Conservation (phyloP, 1,140 invertebrate genomes). For the Steinernema khuongi region DNA sequence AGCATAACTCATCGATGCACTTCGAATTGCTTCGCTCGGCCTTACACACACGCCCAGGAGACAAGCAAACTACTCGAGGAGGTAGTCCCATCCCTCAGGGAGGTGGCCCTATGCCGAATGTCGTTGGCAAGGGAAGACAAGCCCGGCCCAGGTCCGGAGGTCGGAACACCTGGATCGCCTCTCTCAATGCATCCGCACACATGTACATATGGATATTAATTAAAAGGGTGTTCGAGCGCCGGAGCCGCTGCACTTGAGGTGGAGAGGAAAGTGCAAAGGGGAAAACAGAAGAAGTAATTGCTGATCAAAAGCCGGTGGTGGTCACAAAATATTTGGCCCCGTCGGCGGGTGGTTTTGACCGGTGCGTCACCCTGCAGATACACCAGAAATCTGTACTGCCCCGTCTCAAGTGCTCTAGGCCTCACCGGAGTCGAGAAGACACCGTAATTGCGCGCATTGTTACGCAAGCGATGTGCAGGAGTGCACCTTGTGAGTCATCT, state of each 20-base stretch:
- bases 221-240: background rate
- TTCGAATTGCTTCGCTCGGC: too few species aligned
- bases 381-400: too few species aligned
- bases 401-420: too few species aligned
- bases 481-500: background rate
- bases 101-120: too few species aligned
- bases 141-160: background rate
- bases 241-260: background rate
- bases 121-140: too few species aligned
- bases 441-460: conserved; percentile 15
- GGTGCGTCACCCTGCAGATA: too few species aligned
- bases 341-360: background rate
- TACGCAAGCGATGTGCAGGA: background rate
- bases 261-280: background rate
- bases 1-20: too few species aligned
- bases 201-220: background rate
- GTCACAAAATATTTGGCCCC: background rate
- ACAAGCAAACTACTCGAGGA: too few species aligned
- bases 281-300: conserved; percentile 3
- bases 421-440: too few species aligned
- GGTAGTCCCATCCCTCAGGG: too few species aligned
- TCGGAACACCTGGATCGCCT: background rate
- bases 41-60: too few species aligned
- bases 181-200: background rate
- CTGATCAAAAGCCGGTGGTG: background rate